Evolutionary conservation across 2,888 invertebrate genomes (phyloP), one percentile per base, ranked within the genome.

Genomic region (Eupithecia exiguata): DNA sequence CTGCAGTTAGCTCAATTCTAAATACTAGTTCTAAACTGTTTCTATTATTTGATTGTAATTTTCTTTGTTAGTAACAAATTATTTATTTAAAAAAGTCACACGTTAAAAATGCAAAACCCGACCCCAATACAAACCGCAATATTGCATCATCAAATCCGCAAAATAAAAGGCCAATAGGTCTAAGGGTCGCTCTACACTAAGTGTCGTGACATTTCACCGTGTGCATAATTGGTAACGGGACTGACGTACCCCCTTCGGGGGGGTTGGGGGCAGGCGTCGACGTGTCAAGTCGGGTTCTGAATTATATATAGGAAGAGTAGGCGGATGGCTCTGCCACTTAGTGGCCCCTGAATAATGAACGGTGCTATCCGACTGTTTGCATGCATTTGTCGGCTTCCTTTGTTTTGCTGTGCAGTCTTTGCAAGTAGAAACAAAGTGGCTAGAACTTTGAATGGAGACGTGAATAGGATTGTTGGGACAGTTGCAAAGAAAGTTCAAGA

Each of bases 111-210:
- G 79, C 66, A 82, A 72, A 74, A 74, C 74, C 71, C 53, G 66
- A 71, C 67, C 77, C 71, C 72, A 75, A 76, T 80, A 82, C 79
- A 71, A 72, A 73, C 78, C 71, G 74, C 79, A 77, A 77, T 30
- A 36, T 79, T 83, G 83, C 84, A 75, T 79, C 78, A 79, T 77
- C 75, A 77, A 78, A 86, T 86, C 84, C 85, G 79, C 84, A 86
- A 87, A 89, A 92, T 89, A 92, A 93, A 91, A 90, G 92, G 94
- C 90, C 92, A 94, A 91, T 94, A 88, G 94, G 94, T 94, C 87
- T 93, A 89, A 92, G 92, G 94, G 94, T 94, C 94, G 93, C 85
- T 86, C 83, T 77, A 81, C 80, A 83, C 87, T 91, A 91, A 93
- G 92, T 91, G 92, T 81, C 82, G 66, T 83, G 93, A 92, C 93